A percentile compares a stretch with the other conserved stretches of the same genome.
These are phyloP conservation scores for Catagonus wagneri DNA, from an alignment of 2,113 vertebrate species.

Conservation along the genomic window DNA sequence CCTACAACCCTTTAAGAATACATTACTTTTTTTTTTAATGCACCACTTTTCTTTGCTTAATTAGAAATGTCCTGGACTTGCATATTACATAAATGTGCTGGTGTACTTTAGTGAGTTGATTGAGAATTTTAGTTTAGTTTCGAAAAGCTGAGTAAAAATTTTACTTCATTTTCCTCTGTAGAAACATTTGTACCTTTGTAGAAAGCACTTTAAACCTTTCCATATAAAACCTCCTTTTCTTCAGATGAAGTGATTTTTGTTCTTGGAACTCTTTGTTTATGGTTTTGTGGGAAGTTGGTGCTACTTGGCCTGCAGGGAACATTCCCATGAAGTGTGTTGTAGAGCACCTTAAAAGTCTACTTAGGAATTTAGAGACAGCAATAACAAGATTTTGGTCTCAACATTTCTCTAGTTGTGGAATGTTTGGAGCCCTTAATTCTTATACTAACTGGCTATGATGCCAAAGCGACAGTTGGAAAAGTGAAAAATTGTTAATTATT, in stretches of 20 bases:
- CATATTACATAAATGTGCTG: slow-evolving; percentile 17
- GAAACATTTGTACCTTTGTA: slow-evolving; percentile 69
- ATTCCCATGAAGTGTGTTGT: background rate
- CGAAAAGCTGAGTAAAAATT: slow-evolving; percentile 56
- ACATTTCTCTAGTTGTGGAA: background rate
- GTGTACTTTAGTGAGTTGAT: slow-evolving; percentile 26
- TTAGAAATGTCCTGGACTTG: slow-evolving; percentile 55
- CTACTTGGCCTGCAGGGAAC: slow-evolving; percentile 27
- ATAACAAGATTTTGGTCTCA: slow-evolving; percentile 1
- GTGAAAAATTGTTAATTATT: background rate
- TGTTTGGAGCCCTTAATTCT: slow-evolving; percentile 3
- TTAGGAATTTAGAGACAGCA: slow-evolving; percentile 24
- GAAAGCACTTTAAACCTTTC: slow-evolving; percentile 63
- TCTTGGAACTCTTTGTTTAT: slow-evolving; percentile 10
- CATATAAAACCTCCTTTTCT: slow-evolving; percentile 58
- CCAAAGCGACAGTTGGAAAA: slow-evolving; percentile 43
- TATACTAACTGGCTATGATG: background rate
- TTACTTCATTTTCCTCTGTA: slow-evolving; percentile 55
- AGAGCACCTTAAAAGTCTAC: slow-evolving; percentile 22
- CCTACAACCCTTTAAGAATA: slow-evolving; percentile 58
- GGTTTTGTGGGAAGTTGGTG: slow-evolving; percentile 48
- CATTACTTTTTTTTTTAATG: slow-evolving; percentile 29
- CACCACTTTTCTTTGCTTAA: slow-evolving; percentile 51
- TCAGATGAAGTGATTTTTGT: slow-evolving; percentile 62
- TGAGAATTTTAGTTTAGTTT: slow-evolving; percentile 69